A percentile compares a stretch with the other conserved stretches of the same genome.
Conservation (phyloP, 2,113 vertebrate species). For the Corythornis vintsioides region DNA sequence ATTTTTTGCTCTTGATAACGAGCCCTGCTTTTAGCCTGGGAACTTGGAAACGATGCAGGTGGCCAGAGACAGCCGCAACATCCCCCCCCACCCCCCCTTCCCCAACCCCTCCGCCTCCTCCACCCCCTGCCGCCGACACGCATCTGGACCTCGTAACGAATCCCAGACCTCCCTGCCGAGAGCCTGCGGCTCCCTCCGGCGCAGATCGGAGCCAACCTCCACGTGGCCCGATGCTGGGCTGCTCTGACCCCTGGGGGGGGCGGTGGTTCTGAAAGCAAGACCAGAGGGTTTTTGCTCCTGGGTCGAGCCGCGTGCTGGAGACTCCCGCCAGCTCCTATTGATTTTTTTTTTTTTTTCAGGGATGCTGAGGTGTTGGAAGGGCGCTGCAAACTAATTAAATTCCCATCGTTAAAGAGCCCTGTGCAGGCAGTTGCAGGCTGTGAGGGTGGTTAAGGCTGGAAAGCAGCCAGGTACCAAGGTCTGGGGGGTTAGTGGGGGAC, state of each 20-base stretch:
- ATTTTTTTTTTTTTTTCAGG: not conserved
- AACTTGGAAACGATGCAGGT: conserved; percentile 65
- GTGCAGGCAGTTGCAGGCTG: not conserved
- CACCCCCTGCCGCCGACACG: not conserved
- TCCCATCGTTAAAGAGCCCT: not conserved
- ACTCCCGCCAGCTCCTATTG: not conserved
- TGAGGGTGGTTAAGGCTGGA: not conserved
- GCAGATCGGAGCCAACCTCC: rapidly evolving
- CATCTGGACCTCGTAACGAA: not conserved
- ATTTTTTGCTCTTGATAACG: conserved; percentile 55
- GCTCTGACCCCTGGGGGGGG: not conserved
- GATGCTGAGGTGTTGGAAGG: not conserved
- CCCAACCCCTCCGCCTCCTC: not conserved
- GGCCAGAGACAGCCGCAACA: not conserved
- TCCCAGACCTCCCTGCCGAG: rapidly evolving
- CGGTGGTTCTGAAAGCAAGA: not conserved
- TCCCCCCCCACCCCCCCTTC: not conserved
- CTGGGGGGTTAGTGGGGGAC: not conserved
- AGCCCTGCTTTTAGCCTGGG: conserved; percentile 69
- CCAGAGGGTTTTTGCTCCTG: not conserved
- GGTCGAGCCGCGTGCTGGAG: rapidly evolving
- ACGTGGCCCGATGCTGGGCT: rapidly evolving
- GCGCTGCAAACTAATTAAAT: not conserved
- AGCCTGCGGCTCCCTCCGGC: not conserved
- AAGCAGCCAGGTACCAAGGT: not conserved